Conservation (phyloP, 2,113 vertebrate species). For the Recurvirostra avosetta region DNA sequence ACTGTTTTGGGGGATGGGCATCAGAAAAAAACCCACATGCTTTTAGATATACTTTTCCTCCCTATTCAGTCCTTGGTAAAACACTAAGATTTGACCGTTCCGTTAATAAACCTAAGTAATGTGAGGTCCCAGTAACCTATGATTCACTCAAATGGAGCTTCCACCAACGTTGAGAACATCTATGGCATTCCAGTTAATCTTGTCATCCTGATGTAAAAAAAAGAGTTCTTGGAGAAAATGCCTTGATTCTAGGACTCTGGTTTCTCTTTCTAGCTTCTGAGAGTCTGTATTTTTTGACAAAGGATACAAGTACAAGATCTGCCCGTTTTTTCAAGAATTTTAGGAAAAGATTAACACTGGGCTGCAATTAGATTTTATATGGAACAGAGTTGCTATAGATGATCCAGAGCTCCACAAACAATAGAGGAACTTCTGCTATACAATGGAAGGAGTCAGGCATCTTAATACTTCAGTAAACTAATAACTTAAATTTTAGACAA, state of each 20-base stretch:
- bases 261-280: not conserved
- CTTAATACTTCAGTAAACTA: not conserved
- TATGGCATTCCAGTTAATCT: not conserved
- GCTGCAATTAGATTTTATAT: not conserved
- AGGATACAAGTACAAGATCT: not conserved
- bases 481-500: not conserved
- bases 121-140: not conserved
- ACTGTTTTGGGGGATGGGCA: not conserved
- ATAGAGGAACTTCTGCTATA: not conserved
- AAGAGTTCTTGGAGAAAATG: not conserved
- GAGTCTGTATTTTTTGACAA: not conserved
- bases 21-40: rapidly evolving
- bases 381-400: not conserved
- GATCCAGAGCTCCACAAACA: not conserved
- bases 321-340: not conserved
- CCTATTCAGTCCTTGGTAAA: not conserved
- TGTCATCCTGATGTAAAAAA: not conserved
- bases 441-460: not conserved
- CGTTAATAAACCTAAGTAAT: not conserved
- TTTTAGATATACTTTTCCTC: not conserved
- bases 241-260: not conserved
- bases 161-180: not conserved
- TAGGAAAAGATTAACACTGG: not conserved
- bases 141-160: not conserved
- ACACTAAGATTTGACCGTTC: not conserved